phyloP scores from a whole-genome alignment of 2,113 vertebrate genomes.

The Ptychochromis oligacanthus region DNA sequence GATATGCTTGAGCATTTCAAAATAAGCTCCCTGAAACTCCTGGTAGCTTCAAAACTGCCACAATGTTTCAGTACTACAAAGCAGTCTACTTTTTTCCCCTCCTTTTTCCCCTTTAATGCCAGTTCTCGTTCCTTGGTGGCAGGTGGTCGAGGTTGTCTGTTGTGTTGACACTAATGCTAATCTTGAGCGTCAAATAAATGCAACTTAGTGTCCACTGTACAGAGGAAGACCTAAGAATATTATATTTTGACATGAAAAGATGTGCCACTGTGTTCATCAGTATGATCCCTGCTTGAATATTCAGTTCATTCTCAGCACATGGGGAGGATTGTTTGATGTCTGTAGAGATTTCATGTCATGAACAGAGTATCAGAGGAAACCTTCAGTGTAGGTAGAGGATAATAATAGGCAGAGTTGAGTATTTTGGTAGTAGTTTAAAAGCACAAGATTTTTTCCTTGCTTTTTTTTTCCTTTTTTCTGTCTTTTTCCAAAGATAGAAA shows the following conservation, averaged over 20 bases:
- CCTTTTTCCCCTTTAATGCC: conserved; percentile 11
- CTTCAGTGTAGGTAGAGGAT: conserved; percentile 17
- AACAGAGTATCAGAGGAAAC: conserved; percentile 28
- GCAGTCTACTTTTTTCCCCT: not conserved
- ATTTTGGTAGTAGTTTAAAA: conserved; percentile 22
- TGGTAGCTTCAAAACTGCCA: conserved; percentile 39
- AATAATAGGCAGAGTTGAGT: conserved; percentile 38
- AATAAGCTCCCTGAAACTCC: conserved; percentile 49
- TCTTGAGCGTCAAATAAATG: conserved; percentile 64
- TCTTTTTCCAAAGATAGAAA: conserved; percentile 26
- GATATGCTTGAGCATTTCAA: conserved; percentile 39
- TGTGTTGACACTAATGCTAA: conserved; percentile 74
- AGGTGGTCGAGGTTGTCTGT: conserved; percentile 60
- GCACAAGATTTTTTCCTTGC: not conserved
- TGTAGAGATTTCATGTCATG: conserved; percentile 54
- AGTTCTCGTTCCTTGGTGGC: conserved; percentile 25
- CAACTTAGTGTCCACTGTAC: conserved; percentile 68
- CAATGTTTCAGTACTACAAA: conserved; percentile 40
- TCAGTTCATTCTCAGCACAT: conserved; percentile 18
- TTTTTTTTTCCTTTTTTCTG: not conserved
- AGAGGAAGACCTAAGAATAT: conserved; percentile 65
- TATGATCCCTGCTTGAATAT: conserved; percentile 62
- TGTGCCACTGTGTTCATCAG: conserved; percentile 52
- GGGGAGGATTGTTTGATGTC: conserved; percentile 55
- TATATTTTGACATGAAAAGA: conserved; percentile 63